Conservation (phyloP, 1,140 invertebrate genomes). For the Chrysoperla carnea region DNA sequence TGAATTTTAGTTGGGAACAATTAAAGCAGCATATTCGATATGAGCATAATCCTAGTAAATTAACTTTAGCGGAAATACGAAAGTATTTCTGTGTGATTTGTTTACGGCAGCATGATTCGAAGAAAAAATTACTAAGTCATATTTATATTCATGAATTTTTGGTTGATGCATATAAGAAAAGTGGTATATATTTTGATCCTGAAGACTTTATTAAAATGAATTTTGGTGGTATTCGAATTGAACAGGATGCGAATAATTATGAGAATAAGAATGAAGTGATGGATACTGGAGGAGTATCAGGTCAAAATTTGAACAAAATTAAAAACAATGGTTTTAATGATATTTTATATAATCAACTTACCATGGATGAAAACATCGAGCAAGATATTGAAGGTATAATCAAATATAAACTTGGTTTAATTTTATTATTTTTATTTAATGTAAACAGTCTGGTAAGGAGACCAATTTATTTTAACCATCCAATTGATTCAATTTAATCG, state of each 20-base stretch:
- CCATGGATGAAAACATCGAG: slow-evolving; percentile 27
- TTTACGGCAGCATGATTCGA: slow-evolving; percentile 34
- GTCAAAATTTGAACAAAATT: too few relatives aligned
- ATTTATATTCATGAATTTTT: slow-evolving; percentile 34
- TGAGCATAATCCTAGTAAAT: slow-evolving; percentile 24
- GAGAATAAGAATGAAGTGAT: slow-evolving; percentile 11
- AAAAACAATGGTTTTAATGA: slow-evolving; percentile 10
- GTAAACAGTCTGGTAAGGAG: too few relatives aligned
- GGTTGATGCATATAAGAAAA: slow-evolving; percentile 20
- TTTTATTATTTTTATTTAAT: too few relatives aligned
- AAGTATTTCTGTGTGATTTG: slow-evolving; percentile 33
- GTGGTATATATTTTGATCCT: slow-evolving; percentile 26
- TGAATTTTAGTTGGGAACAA: slow-evolving; percentile 27
- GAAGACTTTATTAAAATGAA: slow-evolving; percentile 30
- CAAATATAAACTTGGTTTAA: too few relatives aligned
- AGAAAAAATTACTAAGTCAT: slow-evolving; percentile 34
- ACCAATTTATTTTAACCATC: too few relatives aligned
- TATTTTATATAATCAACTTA: slow-evolving; percentile 29
- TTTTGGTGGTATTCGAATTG: slow-evolving; percentile 7
- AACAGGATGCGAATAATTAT: slow-evolving; percentile 9
- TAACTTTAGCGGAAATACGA: slow-evolving; percentile 21
- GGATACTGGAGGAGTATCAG: too few relatives aligned
- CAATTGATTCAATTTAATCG: too few relatives aligned
- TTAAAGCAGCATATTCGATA: slow-evolving; percentile 30
- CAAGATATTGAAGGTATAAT: slow-evolving; percentile 28